Evolutionary conservation across 2,797 vertebrate genomes (phyloP), one percentile per base, ranked within the genome.

Genomic region (Chelmon rostratus): DNA sequence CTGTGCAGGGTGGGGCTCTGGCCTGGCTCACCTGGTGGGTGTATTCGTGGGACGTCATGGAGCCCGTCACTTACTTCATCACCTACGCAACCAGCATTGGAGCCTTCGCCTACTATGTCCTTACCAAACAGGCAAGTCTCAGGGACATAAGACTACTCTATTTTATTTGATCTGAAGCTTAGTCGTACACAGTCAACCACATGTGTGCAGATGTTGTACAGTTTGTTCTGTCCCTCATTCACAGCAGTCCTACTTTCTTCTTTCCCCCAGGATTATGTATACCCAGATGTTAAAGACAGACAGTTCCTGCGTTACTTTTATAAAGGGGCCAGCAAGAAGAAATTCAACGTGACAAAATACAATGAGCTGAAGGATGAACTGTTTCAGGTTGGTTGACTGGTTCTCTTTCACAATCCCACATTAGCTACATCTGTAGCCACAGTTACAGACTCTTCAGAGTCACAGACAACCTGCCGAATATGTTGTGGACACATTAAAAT

Each of bases 21-120:
- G 97, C 97, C 0, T 99, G 98, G 98, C 96, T 99, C 68, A 99
- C 98, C 0, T 99, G 98, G 98, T 99, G 98, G 98, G 98, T 98
- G 47, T 99, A 98, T 72, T 99, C 98, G 0, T 99, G 98, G 98
- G 98, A 99, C 44, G 96, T 99, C 88, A 99, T 98, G 96, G 98
- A 99, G 76, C 98, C 98, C 0, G 97, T 99, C 70, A 99, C 98
- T 0, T 99, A 98, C 88, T 99, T 99, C 94, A 94, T 99, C 91
- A 97, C 97, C 25, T 97, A 97, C 0, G 95, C 94, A 54, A 99
- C 97, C 64, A 96, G 97, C 94, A 97, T 99, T 65, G 96, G 95
- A 67, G 95, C 95, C 79, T 98, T 98, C 0, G 93, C 96, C 33
- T 99, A 98, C 84, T 99, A 97, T 2, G 82, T 98, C 68, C 95